Conservation (phyloP, 2,113 vertebrate species). For the Felis chaus region DNA sequence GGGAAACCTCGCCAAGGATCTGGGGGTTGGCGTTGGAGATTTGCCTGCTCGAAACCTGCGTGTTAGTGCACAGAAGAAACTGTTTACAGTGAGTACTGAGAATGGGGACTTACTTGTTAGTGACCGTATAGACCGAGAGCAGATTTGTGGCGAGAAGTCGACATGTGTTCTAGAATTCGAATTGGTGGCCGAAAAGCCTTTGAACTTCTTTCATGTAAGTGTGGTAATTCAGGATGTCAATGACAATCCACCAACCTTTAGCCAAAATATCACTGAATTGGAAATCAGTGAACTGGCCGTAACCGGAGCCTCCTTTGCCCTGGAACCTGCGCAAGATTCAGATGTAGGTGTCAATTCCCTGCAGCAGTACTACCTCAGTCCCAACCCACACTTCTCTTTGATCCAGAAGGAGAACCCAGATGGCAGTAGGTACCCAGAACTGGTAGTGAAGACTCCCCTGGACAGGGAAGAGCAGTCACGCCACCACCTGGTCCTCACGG, state of each 20-base stretch:
- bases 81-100: conserved; percentile 75
- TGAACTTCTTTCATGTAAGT: conserved; percentile 78
- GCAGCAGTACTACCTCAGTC: conserved; percentile 80
- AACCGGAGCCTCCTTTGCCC: conserved; percentile 71
- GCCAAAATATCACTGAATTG: conserved; percentile 63
- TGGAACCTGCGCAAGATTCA: conserved; percentile 59
- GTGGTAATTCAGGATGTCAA: conserved; percentile 81
- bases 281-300: conserved; percentile 77
- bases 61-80: conserved; percentile 65
- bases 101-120: conserved; percentile 81
- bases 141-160: conserved; percentile 77
- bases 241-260: conserved; percentile 78
- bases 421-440: conserved; percentile 79
- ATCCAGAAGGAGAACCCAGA: conserved; percentile 73
- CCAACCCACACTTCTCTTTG: conserved; percentile 75
- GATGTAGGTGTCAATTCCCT: conserved; percentile 82
- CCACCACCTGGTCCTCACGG: conserved; percentile 68
- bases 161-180: conserved; percentile 83
- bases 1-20: conserved; percentile 87
- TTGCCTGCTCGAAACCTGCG: conserved; percentile 69
- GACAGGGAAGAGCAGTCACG: conserved; percentile 68
- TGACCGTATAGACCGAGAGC: conserved; percentile 80
- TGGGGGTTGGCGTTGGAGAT: conserved; percentile 79
- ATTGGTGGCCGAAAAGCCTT: conserved; percentile 80
- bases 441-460: conserved; percentile 66